Percentiles rank a stretch among this genome's conserved stretches.
Conservation (phyloP, 1,140 invertebrate species). For the Lepidotrigona ventralis region DNA sequence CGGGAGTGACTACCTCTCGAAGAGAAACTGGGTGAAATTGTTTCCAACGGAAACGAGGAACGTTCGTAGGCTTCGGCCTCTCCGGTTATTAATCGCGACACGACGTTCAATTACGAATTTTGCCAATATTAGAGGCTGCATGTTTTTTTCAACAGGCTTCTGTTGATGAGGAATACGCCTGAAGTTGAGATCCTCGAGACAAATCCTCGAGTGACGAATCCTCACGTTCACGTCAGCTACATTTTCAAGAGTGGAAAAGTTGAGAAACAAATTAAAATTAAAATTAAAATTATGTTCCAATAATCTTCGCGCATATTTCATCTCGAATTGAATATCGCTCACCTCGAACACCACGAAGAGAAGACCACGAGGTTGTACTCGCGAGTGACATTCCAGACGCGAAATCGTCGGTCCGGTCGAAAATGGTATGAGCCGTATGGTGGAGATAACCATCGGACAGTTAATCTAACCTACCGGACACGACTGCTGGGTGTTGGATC, state of each 20-base stretch:
- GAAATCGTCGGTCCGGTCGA: not conserved
- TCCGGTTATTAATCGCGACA: not conserved
- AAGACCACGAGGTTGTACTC: too few species aligned
- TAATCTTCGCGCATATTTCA: not conserved
- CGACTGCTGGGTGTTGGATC: conserved; percentile 29
- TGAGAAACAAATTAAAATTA: not conserved
- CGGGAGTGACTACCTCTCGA: not conserved
- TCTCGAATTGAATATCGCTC: not conserved
- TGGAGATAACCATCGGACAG: conserved; percentile 42
- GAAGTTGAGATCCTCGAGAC: too few species aligned
- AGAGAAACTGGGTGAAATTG: conserved; percentile 49
- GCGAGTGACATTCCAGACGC: not conserved
- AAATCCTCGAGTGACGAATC: too few species aligned
- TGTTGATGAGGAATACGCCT: too few species aligned
- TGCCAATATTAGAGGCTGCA: not conserved
- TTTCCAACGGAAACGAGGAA: conserved; percentile 13
- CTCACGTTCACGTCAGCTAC: too few species aligned
- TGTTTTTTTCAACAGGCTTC: not conserved
- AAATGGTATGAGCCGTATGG: conserved; percentile 17
- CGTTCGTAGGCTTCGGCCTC: not conserved
- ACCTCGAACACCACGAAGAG: not conserved
- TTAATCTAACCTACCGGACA: conserved; percentile 6
- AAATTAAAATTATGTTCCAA: too few species aligned
- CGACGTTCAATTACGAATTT: conserved; percentile 18
- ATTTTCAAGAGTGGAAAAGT: not conserved